phyloP scores from a whole-genome alignment of 2,113 vertebrate genomes.

The Larimichthys polyactis region DNA sequence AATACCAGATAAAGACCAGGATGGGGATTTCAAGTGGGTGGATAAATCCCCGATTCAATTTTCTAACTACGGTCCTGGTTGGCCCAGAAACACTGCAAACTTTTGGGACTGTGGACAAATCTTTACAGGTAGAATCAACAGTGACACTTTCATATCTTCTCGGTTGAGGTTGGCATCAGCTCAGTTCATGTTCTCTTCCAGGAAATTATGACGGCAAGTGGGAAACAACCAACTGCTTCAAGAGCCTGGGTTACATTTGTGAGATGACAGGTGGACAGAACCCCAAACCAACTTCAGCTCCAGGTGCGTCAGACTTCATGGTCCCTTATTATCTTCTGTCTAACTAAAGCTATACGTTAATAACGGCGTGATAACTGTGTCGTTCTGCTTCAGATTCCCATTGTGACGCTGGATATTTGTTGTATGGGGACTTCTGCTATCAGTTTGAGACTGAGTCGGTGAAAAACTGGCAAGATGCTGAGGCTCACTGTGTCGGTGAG shows the following conservation, averaged over 20 bases:
- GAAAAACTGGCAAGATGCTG: slow-evolving; percentile 80
- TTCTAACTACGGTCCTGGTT: slow-evolving; percentile 80
- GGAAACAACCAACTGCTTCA: slow-evolving; percentile 87
- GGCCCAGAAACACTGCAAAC: slow-evolving; percentile 75
- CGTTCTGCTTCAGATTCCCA: slow-evolving; percentile 69
- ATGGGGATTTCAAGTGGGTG: slow-evolving; percentile 82
- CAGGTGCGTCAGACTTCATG: slow-evolving; percentile 67
- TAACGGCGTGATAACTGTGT: not conserved
- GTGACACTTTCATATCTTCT: fast-evolving
- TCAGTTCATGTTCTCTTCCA: slow-evolving; percentile 34
- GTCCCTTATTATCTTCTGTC: not conserved
- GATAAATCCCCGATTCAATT: slow-evolving; percentile 72
- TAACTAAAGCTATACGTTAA: not conserved
- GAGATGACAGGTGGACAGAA: slow-evolving; percentile 85
- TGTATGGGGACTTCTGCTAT: slow-evolving; percentile 82
- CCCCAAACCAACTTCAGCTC: slow-evolving; percentile 76
- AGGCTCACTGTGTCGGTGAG: slow-evolving; percentile 70
- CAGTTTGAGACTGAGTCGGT: slow-evolving; percentile 77
- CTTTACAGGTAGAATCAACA: slow-evolving; percentile 78
- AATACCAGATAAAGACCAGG: slow-evolving; percentile 79
- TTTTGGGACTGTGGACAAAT: slow-evolving; percentile 87
- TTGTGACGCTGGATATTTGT: slow-evolving; percentile 82
- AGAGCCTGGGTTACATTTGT: slow-evolving; percentile 83
- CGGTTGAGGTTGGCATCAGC: not conserved
- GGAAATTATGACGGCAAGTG: slow-evolving; percentile 85